Evolutionary conservation across 2,888 invertebrate genomes (phyloP), one percentile per base, ranked within the genome.

Genomic region (Campoletis raptor): DNA sequence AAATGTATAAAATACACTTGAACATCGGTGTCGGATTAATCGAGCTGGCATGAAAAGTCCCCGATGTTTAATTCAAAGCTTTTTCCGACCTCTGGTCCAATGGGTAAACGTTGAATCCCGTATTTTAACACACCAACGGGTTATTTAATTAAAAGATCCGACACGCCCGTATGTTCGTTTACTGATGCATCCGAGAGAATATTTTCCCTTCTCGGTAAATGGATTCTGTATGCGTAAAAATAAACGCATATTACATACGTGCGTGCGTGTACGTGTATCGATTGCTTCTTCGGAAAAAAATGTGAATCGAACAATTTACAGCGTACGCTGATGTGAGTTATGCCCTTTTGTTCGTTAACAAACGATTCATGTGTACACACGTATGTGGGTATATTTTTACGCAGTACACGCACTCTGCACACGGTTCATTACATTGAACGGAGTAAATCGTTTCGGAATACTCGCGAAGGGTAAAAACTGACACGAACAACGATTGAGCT

Each of bases 71-170:
- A 12, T 48, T 52, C 42, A 72, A n/a, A 52, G 45, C 42, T 42
- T 72, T 77, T 36, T 64, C 48, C 64, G 76, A 61, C 64, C 72
- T 66, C 30, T 36, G 45, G n/a, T 21, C 21, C 42, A 64, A 52
- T 36, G 61, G 61, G 61, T 30, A 12, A 10, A 70, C 40, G 61
- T 72, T 52, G 52, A 72, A 67, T 37, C 21, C 72, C 77, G 57
- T 77, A 82, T 81, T 70, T 72, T n/a, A 61, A 67, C 81, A 69
- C 81, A 54, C 81, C 77, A 73, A 78, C 78, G 78, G 45, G 78
- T 72, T 77, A 85, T 85, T 85, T 48, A 85, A 85, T 85, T 85
- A 81, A 85, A 85, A 81, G 81, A 77, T 81, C 73, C 67, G 48
- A 73, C 81, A 81, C 73, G 81, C 72, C 57, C 77, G 72, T 40